Base-by-base conservation (phyloP, 2,888 invertebrate species). In the Aplocera efformata region DNA sequence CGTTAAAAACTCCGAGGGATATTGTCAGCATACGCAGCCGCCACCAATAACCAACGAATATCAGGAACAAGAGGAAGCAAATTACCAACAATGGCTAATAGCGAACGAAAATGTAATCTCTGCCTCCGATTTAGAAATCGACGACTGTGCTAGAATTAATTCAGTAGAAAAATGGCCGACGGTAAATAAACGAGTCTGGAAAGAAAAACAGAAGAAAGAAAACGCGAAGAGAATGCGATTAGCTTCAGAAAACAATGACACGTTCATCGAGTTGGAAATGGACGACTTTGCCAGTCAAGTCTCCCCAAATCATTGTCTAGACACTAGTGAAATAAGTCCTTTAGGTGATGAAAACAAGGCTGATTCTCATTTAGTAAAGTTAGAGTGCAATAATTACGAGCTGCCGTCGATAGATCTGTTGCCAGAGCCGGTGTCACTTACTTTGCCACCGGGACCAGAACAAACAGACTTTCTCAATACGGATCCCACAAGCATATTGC, bases 121-220 rank as follows among this genome's bases (percentile, higher is more conserved):
- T 37, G 36, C 40, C 40, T 36, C 43, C 8, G 72, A 72, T 7
- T 54, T 42, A 7, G 74, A 74, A 39, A 60, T 60, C 1, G 79
- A 79, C 41, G 79, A 79, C 46, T 81, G 81, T 43, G 79, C 78
- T 7, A 60, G 79, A 57, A 75, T 77, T 1, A 76, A 76, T 50
- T 71, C 81, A 0, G 74, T 76, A 5, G 74, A 74, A 29, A 79
- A 79, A 55, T 79, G 77, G 77, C 78, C 80, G 1, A 76, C 72
- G 3, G 70, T 75, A 6, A 70, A 63, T 32, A 82, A 79, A 53
- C 67, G 81, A 48, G 65, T 72, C 10, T 73, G 75, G 72, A 79
- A 81, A 46, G 58, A 70, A 20, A 82, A 78, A 57, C 61, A 65
- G 11, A 63, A 71, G 33, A 67, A 63, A 25, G 70, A 67, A 42